Percentiles rank a stretch among this genome's conserved stretches.
phyloP scores from a whole-genome alignment of 1,140 invertebrate genomes.

The Alviniconcha marisindica region DNA sequence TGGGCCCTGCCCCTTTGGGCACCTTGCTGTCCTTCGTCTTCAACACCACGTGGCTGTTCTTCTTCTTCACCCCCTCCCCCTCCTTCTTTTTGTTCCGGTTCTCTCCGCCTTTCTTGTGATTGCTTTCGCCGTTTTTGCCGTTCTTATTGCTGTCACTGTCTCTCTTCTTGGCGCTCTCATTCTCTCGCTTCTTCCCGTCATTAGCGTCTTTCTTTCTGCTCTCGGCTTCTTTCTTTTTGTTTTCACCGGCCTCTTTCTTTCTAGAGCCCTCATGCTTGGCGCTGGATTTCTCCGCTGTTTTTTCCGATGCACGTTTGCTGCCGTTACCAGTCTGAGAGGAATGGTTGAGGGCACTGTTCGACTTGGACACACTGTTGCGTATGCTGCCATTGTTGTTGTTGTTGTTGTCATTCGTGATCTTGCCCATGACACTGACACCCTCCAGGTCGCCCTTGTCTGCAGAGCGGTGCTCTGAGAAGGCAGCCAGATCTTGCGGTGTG shows the following conservation, averaged over 20 bases:
- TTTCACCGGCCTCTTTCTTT: background rate
- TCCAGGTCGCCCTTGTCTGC: background rate
- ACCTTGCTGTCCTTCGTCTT: constrained; percentile 34
- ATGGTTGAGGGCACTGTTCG: background rate
- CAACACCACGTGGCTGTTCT: constrained; percentile 34
- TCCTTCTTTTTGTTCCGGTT: constrained; percentile 18
- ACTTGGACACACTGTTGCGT: constrained; percentile 2
- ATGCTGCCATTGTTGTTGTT: constrained; percentile 43
- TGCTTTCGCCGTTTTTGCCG: background rate
- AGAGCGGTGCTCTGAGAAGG: constrained; percentile 22
- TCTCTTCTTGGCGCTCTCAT: constrained; percentile 9
- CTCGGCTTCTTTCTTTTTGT: background rate
- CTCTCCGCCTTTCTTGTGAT: background rate
- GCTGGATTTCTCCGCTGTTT: background rate
- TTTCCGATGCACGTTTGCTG: background rate
- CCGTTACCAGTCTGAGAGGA: background rate
- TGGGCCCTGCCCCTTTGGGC: no score
- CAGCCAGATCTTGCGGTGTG: constrained; percentile 38
- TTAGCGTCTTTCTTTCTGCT: background rate
- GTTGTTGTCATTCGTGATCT: constrained; percentile 30
- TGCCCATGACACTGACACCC: background rate
- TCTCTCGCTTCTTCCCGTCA: constrained; percentile 8
- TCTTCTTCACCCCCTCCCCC: constrained; percentile 27
- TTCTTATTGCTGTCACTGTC: background rate
- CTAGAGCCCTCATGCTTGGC: background rate